phyloP scores from a whole-genome alignment of 1,140 invertebrate species.

The Hypothenemus hampei region DNA sequence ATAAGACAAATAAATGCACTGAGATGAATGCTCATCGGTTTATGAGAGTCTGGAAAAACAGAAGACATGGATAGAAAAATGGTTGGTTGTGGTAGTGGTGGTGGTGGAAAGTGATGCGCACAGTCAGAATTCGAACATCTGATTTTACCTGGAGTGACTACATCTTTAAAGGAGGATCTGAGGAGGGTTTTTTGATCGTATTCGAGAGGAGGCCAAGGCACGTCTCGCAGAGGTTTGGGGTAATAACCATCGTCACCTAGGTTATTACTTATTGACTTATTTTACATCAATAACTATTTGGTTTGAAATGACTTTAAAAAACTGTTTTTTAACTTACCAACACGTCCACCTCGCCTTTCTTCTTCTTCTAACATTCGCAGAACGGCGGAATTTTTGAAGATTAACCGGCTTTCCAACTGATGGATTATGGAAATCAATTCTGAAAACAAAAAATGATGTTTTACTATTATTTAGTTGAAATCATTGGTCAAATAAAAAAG shows the following conservation, averaged over 20 bases:
- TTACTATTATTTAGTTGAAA: neutral
- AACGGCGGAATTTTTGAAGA: conserved; percentile 75
- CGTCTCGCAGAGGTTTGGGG: conserved; percentile 35
- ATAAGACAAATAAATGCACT: too few species aligned
- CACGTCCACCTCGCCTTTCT: conserved; percentile 55
- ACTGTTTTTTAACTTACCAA: neutral
- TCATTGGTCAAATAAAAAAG: neutral
- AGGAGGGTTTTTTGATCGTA: conserved; percentile 34
- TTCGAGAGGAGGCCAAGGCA: conserved; percentile 39
- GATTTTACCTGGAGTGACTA: conserved; percentile 37
- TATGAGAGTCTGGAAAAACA: neutral
- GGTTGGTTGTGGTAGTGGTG: neutral
- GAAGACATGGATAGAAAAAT: neutral
- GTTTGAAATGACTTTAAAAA: too few species aligned
- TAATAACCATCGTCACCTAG: conserved; percentile 33
- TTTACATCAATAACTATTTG: conserved; percentile 1
- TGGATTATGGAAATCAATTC: conserved; percentile 69
- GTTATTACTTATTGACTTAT: conserved; percentile 21
- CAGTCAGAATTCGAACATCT: neutral
- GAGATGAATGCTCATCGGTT: too few species aligned
- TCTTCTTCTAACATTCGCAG: conserved; percentile 76
- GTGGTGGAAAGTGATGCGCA: conserved; percentile 9
- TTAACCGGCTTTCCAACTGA: conserved; percentile 64
- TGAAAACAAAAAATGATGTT: conserved; percentile 42
- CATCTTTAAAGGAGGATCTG: conserved; percentile 38